These are phyloP conservation scores for Platalea minor DNA, from an alignment of 2,797 vertebrate genomes.

Conservation along the genomic window DNA sequence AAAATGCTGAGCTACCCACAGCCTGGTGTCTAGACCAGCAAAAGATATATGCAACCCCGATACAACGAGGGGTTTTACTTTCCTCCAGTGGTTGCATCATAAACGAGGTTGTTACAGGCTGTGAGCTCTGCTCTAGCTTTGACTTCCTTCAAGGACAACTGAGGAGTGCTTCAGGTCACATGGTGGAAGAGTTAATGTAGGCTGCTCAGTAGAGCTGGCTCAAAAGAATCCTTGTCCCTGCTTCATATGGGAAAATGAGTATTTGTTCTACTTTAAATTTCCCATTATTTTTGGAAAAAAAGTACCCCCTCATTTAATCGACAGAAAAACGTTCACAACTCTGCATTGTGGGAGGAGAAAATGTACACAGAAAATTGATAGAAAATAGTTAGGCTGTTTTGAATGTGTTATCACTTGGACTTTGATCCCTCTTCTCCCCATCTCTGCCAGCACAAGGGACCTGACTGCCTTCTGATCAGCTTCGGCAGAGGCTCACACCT, in stretches of 20 bases:
- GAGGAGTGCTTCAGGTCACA: not conserved
- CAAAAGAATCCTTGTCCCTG: not conserved
- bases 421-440: not conserved
- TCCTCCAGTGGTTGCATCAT: not conserved
- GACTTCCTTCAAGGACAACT: not conserved
- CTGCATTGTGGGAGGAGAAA: not conserved
- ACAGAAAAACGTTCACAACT: not conserved
- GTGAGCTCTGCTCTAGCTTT: not conserved
- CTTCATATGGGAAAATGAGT: not conserved
- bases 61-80: not conserved
- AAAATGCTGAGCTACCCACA: not conserved
- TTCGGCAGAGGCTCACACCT: not conserved
- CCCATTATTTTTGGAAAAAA: not conserved
- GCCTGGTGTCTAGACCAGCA: not conserved
- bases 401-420: not conserved
- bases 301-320: not conserved
- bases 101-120: not conserved
- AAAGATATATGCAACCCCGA: not conserved
- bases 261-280: not conserved
- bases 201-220: not conserved
- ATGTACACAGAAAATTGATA: not conserved
- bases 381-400: not conserved
- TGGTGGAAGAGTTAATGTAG: not conserved
- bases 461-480: not conserved
- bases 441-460: not conserved